These are phyloP conservation scores for Diachasma alloeum DNA, from an alignment of 1,140 invertebrate species.

Conservation along the genomic window DNA sequence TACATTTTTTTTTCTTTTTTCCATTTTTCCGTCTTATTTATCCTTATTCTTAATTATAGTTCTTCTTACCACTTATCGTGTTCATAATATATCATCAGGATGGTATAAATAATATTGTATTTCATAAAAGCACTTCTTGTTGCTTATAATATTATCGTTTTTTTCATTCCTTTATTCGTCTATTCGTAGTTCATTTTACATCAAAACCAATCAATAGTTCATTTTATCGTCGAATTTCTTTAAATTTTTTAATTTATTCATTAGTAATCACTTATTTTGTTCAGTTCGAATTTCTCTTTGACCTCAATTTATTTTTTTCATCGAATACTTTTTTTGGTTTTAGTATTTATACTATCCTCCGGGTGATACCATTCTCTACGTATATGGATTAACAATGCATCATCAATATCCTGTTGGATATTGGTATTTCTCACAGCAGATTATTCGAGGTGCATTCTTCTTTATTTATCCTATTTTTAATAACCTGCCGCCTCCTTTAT, in stretches of 20 bases:
- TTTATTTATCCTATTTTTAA: background rate
- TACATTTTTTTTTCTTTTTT: slow-evolving; percentile 45
- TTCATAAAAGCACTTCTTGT: slow-evolving; percentile 64
- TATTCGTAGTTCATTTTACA: slow-evolving; percentile 13
- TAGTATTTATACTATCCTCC: slow-evolving; percentile 35
- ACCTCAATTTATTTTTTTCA: background rate
- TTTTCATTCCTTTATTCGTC: slow-evolving; percentile 44
- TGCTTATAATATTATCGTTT: slow-evolving; percentile 62
- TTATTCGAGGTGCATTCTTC: background rate
- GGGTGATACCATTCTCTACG: slow-evolving; percentile 19
- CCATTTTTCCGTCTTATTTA: background rate
- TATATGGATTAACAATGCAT: slow-evolving; percentile 11
- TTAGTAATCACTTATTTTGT: slow-evolving; percentile 12
- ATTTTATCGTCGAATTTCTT: slow-evolving; percentile 35
- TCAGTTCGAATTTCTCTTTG: slow-evolving; percentile 1
- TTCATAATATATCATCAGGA: slow-evolving; percentile 46
- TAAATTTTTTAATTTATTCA: slow-evolving; percentile 14
- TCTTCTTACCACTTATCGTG: slow-evolving; percentile 12
- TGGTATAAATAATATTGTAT: slow-evolving; percentile 64
- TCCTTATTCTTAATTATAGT: slow-evolving; percentile 44
- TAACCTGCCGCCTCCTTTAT: background rate
- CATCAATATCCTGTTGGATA: background rate
- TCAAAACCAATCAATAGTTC: slow-evolving; percentile 22
- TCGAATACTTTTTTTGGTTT: background rate
- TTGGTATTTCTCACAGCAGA: background rate